Percentiles rank a stretch among this genome's conserved stretches.
These are phyloP conservation scores for Centruroides sculpturatus DNA, from an alignment of 1,140 invertebrate genomes.

Conservation along the genomic window DNA sequence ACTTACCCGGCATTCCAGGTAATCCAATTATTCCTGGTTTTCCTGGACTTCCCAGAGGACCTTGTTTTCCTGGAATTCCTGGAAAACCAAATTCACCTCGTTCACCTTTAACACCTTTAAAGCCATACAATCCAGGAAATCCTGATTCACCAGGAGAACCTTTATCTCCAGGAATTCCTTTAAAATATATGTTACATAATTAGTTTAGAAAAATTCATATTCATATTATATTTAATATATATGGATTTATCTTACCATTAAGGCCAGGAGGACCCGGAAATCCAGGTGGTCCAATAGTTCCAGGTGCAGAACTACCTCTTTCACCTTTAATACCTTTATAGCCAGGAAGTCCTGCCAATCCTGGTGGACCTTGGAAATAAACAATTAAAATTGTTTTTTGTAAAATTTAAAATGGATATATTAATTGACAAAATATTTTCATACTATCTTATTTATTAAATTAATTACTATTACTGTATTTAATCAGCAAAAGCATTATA, in stretches of 20 bases:
- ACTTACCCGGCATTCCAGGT: slow-evolving; percentile 21
- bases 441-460: too few relatives aligned
- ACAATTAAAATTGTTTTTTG: too few relatives aligned
- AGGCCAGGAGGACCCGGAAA: slow-evolving; percentile 3
- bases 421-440: too few relatives aligned
- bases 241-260: not conserved
- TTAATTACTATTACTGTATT: too few relatives aligned
- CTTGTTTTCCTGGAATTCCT: slow-evolving; percentile 14
- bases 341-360: slow-evolving; percentile 43
- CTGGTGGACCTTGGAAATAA: slow-evolving; percentile 1
- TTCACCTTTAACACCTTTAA: slow-evolving; percentile 15
- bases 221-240: slow-evolving; percentile 26
- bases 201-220: not conserved
- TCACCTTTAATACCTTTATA: slow-evolving; percentile 20
- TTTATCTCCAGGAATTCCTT: slow-evolving; percentile 34
- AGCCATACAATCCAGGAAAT: slow-evolving; percentile 38
- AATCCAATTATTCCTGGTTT: slow-evolving; percentile 28
- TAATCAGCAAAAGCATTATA: too few relatives aligned
- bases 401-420: too few relatives aligned
- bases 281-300: slow-evolving; percentile 22
- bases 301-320: slow-evolving; percentile 17
- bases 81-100: slow-evolving; percentile 4
- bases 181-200: slow-evolving; percentile 25
- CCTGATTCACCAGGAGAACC: slow-evolving; percentile 15
- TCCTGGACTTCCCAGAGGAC: slow-evolving; percentile 22